Conservation (phyloP, 2,797 vertebrate species). For the Tinamus major region DNA sequence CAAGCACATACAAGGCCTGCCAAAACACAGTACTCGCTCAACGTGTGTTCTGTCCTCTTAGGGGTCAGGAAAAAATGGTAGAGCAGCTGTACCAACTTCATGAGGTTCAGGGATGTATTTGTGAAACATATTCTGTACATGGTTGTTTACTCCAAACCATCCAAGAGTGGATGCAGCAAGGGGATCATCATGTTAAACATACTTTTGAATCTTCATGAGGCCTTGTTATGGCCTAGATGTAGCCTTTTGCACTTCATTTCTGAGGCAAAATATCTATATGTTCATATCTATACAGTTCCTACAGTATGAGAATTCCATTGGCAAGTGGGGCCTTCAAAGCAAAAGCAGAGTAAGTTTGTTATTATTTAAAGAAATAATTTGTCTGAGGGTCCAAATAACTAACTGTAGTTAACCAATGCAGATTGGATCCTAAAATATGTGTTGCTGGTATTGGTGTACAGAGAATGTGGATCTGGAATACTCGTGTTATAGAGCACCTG, state of each 20-base stretch:
- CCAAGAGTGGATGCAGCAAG: not conserved
- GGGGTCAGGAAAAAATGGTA: not conserved
- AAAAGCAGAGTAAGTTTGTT: not conserved
- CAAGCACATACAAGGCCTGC: not conserved
- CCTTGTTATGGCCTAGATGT: not conserved
- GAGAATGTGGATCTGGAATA: not conserved
- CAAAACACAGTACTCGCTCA: rapidly evolving
- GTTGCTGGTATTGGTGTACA: not conserved
- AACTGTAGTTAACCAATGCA: not conserved
- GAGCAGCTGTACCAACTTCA: not conserved
- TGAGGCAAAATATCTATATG: not conserved
- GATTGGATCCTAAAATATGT: not conserved
- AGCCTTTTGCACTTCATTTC: not conserved
- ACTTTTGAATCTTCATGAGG: not conserved
- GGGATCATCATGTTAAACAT: not conserved
- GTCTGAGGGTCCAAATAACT: not conserved
- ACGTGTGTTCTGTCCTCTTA: not conserved
- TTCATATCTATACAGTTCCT: rapidly evolving
- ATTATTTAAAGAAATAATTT: not conserved
- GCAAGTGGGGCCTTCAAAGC: not conserved
- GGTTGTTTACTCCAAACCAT: not conserved
- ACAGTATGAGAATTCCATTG: not conserved
- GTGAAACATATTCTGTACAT: not conserved
- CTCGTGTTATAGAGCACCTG: not conserved
- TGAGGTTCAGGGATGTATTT: not conserved